These are phyloP conservation scores for Sericinus montela DNA, from an alignment of 2,888 invertebrate species.

Conservation along the genomic window DNA sequence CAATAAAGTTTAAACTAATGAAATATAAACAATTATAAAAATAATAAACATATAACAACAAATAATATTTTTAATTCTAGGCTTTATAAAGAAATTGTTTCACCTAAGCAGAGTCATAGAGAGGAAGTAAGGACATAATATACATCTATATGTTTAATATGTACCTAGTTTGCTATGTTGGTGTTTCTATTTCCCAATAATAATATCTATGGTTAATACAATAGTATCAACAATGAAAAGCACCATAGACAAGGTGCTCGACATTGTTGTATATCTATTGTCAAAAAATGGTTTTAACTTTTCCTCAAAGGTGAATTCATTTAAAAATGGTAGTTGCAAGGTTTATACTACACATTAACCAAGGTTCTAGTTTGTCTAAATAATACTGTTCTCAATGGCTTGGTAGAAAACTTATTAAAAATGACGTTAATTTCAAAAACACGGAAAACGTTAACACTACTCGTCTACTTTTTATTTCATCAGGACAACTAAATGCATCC, in stretches of 20 bases:
- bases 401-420: conserved; percentile 69
- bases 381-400: conserved; percentile 80
- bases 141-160: conserved; percentile 59
- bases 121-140: conserved; percentile 39
- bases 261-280: conserved; percentile 62
- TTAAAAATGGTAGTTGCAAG: conserved; percentile 63
- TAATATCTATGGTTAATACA: conserved; percentile 56
- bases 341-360: conserved; percentile 63
- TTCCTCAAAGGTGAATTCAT: conserved; percentile 47
- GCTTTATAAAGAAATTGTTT: conserved; percentile 50
- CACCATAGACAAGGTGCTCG: conserved; percentile 40
- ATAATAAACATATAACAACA: conserved; percentile 66
- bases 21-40: conserved; percentile 59
- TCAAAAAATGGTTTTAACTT: conserved; percentile 52
- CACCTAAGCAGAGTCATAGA: conserved; percentile 46
- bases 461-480: conserved; percentile 34
- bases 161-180: conserved; percentile 73
- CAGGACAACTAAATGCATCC: conserved; percentile 75
- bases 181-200: conserved; percentile 73
- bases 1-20: conserved; percentile 36
- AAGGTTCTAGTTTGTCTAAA: conserved; percentile 72
- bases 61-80: conserved; percentile 70
- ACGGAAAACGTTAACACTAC: conserved; percentile 48
- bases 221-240: conserved; percentile 50
- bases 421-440: conserved; percentile 49